Evolutionary conservation across 2,888 invertebrate species (phyloP), one percentile per base, ranked within the genome.

Genomic region (Eueremaeus valkanovi): DNA sequence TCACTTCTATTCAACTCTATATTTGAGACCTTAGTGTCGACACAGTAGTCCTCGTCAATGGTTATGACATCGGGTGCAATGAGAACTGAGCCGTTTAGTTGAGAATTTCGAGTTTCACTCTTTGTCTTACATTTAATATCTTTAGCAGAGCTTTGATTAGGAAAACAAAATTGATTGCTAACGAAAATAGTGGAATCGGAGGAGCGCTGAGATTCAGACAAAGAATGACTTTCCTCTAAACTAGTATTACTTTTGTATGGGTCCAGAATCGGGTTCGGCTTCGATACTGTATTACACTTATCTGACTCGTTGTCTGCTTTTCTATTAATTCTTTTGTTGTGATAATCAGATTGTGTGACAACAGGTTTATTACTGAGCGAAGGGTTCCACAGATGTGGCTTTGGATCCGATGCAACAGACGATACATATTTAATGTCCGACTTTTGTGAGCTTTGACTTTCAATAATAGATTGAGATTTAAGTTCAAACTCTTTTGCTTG

Each of bases 321-420:
- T 3, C 18, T 18, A 18, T 51, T 16, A 51, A 3, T 51, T 21
- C 51, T 51, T 51, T 51, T 51, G 21, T 51, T 51, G 16, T 51
- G 51, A 51, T 51, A 51, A 51, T 51, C 51, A 51, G 51, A 63
- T 63, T 63, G 33, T 18, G 66, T 18, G n/a, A 18, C n/a, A 27
- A 33, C 18, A 63, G 66, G 66, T 51, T 51, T 18, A 51, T 18
- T 11, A 51, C 66, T 63, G n/a, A 9, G 66, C 18, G 66, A 31
- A 18, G 66, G 66, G 66, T 63, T 63, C 66, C 66, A 63, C 66
- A 63, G 27, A 8, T 63, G 66, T 31, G 66, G 66, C 18, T 51
- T 18, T n/a, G 51, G 51, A 51, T 51, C 16, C 5, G 51, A 51
- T 3, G 18, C 8, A 51, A 51, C 51, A n/a, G 51, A 51, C 21